These are phyloP conservation scores for Pogonocherus hispidulus DNA, from an alignment of 2,888 invertebrate species.

Conservation along the genomic window DNA sequence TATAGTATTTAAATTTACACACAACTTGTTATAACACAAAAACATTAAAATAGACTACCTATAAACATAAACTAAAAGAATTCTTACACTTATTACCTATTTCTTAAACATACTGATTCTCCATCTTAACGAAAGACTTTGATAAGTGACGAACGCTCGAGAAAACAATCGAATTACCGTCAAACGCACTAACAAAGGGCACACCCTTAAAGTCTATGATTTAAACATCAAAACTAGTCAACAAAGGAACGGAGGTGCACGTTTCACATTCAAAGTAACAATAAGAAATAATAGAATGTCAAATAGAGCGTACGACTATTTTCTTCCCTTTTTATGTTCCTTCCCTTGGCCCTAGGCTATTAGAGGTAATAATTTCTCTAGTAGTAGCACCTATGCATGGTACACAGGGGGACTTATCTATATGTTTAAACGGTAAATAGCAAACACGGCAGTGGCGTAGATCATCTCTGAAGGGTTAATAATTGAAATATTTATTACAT, in stretches of 20 bases:
- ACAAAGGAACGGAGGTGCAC: slow-evolving; percentile 51
- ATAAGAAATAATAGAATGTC: slow-evolving; percentile 56
- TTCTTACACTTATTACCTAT: no score
- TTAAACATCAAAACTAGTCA: slow-evolving; percentile 56
- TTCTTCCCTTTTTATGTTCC: slow-evolving; percentile 47
- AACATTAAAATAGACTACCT: no score
- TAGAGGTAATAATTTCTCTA: slow-evolving; percentile 59
- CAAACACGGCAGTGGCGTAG: slow-evolving; percentile 49
- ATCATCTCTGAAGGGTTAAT: background rate
- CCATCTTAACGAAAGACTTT: background rate
- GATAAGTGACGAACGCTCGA: slow-evolving; percentile 28
- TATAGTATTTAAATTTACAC: no score
- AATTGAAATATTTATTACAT: no score
- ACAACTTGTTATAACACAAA: no score
- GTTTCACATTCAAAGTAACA: slow-evolving; percentile 55
- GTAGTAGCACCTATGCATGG: slow-evolving; percentile 44
- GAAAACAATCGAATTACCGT: slow-evolving; percentile 49
- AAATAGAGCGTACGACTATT: slow-evolving; percentile 58
- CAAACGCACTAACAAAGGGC: slow-evolving; percentile 51
- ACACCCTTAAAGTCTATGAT: slow-evolving; percentile 52
- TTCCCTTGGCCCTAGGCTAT: slow-evolving; percentile 48
- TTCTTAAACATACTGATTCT: background rate
- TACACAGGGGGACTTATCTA: slow-evolving; percentile 44
- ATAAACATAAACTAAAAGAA: no score
- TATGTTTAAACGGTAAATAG: slow-evolving; percentile 52